phyloP scores from a whole-genome alignment of 2,797 vertebrate species.

The Rousettus madagascariensis region DNA sequence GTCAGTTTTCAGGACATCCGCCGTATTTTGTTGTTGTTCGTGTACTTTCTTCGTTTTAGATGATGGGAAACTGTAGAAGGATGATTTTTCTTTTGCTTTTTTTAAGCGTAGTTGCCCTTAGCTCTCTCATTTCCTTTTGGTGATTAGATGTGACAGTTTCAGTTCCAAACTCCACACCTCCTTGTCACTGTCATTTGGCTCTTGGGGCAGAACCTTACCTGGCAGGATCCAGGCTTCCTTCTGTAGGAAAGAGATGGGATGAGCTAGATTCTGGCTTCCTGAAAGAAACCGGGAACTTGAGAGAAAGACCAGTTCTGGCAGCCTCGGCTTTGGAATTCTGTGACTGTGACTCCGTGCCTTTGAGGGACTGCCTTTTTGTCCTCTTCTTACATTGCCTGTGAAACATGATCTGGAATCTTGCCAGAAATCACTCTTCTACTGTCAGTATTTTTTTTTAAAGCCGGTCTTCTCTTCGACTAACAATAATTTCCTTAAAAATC shows the following conservation, averaged over 20 bases:
- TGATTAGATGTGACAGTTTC: background rate
- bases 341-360: background rate
- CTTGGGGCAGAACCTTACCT: background rate
- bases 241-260: background rate
- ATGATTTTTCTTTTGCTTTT: background rate
- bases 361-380: background rate
- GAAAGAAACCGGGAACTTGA: rapidly evolving
- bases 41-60: background rate
- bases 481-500: slow-evolving; percentile 2
- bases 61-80: background rate
- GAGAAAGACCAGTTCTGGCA: background rate
- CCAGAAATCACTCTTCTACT: background rate
- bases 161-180: rapidly evolving
- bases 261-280: background rate
- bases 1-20: background rate
- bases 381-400: background rate
- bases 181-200: background rate
- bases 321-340: background rate
- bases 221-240: background rate
- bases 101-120: background rate
- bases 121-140: background rate
- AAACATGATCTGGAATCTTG: background rate
- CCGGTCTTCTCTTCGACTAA: slow-evolving; percentile 32
- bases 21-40: background rate
- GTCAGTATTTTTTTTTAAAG: background rate